Percentiles rank a stretch among this genome's conserved stretches.
Conservation (phyloP, 2,797 vertebrate genomes). For the Coregonus sp. region DNA sequence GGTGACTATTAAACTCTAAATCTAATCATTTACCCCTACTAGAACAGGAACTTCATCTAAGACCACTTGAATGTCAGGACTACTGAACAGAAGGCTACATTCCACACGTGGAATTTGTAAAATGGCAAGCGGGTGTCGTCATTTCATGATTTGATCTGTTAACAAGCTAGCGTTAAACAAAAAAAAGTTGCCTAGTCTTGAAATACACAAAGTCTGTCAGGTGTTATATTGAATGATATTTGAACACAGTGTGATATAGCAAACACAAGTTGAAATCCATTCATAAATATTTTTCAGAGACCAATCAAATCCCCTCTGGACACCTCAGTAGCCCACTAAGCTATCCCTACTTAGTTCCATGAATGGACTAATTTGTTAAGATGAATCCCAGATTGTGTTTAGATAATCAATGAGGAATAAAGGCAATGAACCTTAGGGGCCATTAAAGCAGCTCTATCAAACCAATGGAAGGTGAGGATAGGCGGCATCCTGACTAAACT, state of each 20-base stretch:
- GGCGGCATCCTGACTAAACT: constrained; percentile 32
- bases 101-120: neutral
- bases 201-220: neutral
- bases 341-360: constrained; percentile 22
- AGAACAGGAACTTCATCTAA: neutral
- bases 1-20: too few relatives aligned
- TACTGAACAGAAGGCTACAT: neutral
- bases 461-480: constrained; percentile 33
- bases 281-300: neutral
- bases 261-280: neutral
- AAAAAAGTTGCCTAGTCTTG: neutral
- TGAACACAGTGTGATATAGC: too few relatives aligned
- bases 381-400: constrained; percentile 29
- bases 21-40: neutral
- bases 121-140: neutral
- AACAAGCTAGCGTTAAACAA: neutral
- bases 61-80: neutral
- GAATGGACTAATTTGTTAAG: constrained; percentile 43
- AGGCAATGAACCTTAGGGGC: neutral
- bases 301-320: neutral
- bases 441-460: constrained; percentile 31
- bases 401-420: constrained; percentile 30
- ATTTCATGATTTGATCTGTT: neutral
- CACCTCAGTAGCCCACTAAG: constrained; percentile 17
- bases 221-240: neutral